Conservation (phyloP, 2,797 vertebrate species). For the Hozukius guyotensis region DNA sequence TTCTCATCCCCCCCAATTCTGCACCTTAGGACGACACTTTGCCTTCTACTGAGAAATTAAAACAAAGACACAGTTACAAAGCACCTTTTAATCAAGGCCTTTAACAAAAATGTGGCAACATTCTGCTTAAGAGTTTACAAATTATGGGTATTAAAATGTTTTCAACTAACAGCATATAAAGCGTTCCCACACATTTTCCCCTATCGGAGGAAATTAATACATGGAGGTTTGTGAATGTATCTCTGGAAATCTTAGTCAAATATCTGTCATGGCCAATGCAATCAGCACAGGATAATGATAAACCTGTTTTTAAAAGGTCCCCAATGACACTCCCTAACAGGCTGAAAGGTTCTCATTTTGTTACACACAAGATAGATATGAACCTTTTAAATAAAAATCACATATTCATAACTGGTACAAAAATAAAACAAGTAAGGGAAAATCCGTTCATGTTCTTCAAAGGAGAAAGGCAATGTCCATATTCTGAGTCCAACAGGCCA, state of each 20-base stretch:
- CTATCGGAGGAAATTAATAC: neutral
- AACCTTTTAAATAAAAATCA: constrained; percentile 59
- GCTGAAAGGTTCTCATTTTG: neutral
- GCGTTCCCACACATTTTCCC: neutral
- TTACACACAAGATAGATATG: constrained; percentile 2
- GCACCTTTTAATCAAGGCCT: constrained; percentile 60
- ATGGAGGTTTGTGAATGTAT: constrained; percentile 1
- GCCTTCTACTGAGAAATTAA: neutral
- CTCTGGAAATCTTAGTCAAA: neutral
- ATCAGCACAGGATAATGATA: neutral
- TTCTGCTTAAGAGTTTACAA: constrained; percentile 35
- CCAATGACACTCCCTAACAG: neutral
- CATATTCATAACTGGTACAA: constrained; percentile 40
- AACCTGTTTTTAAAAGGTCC: neutral
- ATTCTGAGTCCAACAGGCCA: constrained; percentile 12
- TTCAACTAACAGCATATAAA: constrained; percentile 1
- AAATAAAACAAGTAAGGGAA: constrained; percentile 20
- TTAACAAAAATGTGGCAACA: constrained; percentile 40
- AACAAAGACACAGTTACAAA: constrained; percentile 36
- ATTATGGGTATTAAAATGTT: constrained; percentile 39
- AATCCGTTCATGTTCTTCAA: constrained; percentile 40
- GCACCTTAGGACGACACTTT: neutral
- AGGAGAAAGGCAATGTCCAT: constrained; percentile 30
- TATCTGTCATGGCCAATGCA: neutral
- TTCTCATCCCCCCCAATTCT: neutral